Percentiles rank a stretch among this genome's conserved stretches.
Conservation (phyloP, 2,113 vertebrate genomes). For the Rousettus leschenaultii region DNA sequence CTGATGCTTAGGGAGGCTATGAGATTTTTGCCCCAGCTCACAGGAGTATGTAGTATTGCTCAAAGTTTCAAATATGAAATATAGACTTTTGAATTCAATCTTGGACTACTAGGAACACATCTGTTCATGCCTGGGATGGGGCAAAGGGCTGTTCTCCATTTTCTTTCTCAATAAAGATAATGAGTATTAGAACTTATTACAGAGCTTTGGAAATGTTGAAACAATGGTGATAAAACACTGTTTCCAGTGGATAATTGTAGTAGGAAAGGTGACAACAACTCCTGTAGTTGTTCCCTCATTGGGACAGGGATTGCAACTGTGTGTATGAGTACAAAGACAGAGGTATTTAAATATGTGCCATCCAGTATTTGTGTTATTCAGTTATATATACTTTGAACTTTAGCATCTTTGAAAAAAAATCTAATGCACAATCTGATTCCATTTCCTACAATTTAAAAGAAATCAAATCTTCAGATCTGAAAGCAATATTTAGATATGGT, state of each 20-base stretch:
- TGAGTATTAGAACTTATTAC: neutral
- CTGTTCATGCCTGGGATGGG: neutral
- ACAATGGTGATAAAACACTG: neutral
- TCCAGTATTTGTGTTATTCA: neutral
- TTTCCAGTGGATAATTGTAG: neutral
- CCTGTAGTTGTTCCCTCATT: neutral
- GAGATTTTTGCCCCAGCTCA: neutral
- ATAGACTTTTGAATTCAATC: neutral
- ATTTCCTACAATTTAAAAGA: neutral
- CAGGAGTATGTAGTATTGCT: neutral
- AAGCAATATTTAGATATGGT: neutral
- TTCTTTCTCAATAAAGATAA: neutral
- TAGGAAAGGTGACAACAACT: neutral
- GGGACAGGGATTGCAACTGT: neutral
- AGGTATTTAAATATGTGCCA: neutral
- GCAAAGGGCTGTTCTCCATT: neutral
- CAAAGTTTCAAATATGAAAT: neutral
- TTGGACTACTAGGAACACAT: neutral
- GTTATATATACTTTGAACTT: neutral
- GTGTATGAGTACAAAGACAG: neutral
- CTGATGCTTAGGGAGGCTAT: neutral
- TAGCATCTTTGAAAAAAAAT: neutral
- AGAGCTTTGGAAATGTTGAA: neutral
- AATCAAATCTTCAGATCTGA: neutral
- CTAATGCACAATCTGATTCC: neutral